These are phyloP conservation scores for Atrichornis clamosus DNA, from an alignment of 2,113 vertebrate species.

Conservation along the genomic window DNA sequence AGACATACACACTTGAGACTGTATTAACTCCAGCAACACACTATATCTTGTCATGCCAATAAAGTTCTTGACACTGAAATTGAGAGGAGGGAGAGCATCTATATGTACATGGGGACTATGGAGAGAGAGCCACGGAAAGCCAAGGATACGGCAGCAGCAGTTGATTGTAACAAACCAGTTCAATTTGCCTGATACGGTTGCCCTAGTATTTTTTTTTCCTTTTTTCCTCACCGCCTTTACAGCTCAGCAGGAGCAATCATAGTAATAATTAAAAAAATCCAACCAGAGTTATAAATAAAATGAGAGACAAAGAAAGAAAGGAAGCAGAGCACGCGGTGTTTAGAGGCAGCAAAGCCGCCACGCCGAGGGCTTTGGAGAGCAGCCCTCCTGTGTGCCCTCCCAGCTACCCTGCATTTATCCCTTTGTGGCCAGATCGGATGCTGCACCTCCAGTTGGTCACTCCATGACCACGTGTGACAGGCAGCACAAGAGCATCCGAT, in stretches of 20 bases:
- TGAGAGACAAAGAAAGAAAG: background rate
- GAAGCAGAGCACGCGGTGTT: background rate
- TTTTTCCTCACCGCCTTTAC: background rate
- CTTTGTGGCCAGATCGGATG: background rate
- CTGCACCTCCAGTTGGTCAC: background rate
- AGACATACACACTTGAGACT: conserved; percentile 59
- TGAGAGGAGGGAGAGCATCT: conserved; percentile 24
- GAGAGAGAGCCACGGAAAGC: background rate
- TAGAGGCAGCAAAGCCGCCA: background rate
- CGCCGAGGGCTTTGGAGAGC: background rate
- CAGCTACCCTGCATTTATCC: background rate
- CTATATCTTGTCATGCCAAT: conserved; percentile 62
- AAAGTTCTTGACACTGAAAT: conserved; percentile 48
- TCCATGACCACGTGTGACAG: fast-evolving
- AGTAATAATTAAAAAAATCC: conserved; percentile 26
- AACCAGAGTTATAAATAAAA: conserved; percentile 44
- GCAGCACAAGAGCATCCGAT: background rate
- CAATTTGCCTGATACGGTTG: conserved; percentile 14
- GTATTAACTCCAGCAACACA: conserved; percentile 57
- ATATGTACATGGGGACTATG: background rate
- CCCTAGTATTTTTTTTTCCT: background rate
- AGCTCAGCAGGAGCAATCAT: conserved; percentile 30
- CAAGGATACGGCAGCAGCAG: background rate
- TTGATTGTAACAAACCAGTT: conserved; percentile 8
- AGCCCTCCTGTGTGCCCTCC: background rate